These are phyloP conservation scores for Coptotermes formosanus DNA, from an alignment of 1,140 invertebrate species.

Conservation along the genomic window DNA sequence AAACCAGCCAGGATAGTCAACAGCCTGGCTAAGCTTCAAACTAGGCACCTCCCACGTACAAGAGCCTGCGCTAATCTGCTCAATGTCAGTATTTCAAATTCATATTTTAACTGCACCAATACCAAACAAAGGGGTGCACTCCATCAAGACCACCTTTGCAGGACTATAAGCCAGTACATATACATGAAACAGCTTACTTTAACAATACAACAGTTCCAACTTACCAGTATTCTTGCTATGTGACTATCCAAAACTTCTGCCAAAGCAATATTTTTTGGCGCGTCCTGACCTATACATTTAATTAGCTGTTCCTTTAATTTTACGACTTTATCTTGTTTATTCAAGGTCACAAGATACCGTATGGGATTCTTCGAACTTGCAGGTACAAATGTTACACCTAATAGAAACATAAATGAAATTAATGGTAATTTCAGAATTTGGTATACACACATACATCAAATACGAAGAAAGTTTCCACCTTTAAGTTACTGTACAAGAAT, in stretches of 20 bases:
- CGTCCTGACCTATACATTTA: slow-evolving; percentile 44
- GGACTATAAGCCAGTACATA: too few species aligned
- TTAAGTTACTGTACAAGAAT: too few species aligned
- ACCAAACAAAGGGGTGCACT: too few species aligned
- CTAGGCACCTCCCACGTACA: too few species aligned
- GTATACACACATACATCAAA: neutral
- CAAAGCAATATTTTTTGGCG: slow-evolving; percentile 53
- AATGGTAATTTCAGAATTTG: too few species aligned
- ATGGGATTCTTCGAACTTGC: slow-evolving; percentile 49
- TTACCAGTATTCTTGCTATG: slow-evolving; percentile 62
- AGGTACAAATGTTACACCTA: slow-evolving; percentile 61
- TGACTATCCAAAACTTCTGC: slow-evolving; percentile 66
- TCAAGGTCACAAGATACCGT: slow-evolving; percentile 59
- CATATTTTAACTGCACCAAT: too few species aligned
- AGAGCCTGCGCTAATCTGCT: too few species aligned
- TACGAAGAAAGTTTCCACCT: neutral
- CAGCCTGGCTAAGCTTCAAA: too few species aligned
- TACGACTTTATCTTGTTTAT: slow-evolving; percentile 59
- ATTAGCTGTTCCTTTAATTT: slow-evolving; percentile 59
- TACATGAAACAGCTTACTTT: too few species aligned
- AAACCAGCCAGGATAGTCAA: too few species aligned
- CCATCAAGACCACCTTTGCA: neutral
- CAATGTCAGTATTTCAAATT: too few species aligned
- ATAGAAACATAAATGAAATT: slow-evolving; percentile 35
- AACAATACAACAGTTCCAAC: slow-evolving; percentile 28